Conservation (phyloP, 2,113 vertebrate species). For the Reinhardtius hippoglossoides region DNA sequence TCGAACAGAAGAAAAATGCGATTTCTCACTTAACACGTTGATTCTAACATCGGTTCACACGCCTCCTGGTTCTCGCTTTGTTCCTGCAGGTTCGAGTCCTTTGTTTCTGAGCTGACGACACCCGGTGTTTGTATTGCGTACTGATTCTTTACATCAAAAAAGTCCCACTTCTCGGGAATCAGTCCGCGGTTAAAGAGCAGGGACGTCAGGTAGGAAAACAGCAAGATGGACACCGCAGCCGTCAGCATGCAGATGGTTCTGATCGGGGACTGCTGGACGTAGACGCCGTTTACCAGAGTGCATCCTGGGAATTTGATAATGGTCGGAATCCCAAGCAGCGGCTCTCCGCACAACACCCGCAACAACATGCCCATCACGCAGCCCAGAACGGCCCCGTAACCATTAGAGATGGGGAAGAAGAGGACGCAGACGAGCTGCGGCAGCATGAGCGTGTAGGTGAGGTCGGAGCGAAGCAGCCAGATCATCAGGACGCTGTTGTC, state of each 20-base stretch:
- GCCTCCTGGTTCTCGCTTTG: constrained; percentile 34
- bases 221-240: constrained; percentile 60
- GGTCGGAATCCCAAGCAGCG: constrained; percentile 73
- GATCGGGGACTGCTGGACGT: constrained; percentile 82
- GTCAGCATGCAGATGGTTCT: constrained; percentile 82
- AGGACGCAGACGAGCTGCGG: constrained; percentile 85
- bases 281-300: constrained; percentile 64
- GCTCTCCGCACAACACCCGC: constrained; percentile 83
- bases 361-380: constrained; percentile 79
- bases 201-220: constrained; percentile 71
- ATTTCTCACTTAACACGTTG: constrained; percentile 37
- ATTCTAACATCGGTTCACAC: constrained; percentile 66
- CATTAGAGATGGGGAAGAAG: constrained; percentile 78
- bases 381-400: constrained; percentile 80
- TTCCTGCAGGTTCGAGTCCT: constrained; percentile 21
- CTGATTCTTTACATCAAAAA: constrained; percentile 66
- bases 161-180: constrained; percentile 77
- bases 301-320: constrained; percentile 79
- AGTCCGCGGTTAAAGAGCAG: constrained; percentile 76
- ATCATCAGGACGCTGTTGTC: constrained; percentile 83
- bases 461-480: constrained; percentile 84
- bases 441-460: constrained; percentile 84
- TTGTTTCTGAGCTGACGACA: neutral
- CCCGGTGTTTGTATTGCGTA: neutral
- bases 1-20: constrained; percentile 15